Evolutionary conservation across 2,113 vertebrate genomes (phyloP).

Genomic region (Corythoichthys intestinalis): DNA sequence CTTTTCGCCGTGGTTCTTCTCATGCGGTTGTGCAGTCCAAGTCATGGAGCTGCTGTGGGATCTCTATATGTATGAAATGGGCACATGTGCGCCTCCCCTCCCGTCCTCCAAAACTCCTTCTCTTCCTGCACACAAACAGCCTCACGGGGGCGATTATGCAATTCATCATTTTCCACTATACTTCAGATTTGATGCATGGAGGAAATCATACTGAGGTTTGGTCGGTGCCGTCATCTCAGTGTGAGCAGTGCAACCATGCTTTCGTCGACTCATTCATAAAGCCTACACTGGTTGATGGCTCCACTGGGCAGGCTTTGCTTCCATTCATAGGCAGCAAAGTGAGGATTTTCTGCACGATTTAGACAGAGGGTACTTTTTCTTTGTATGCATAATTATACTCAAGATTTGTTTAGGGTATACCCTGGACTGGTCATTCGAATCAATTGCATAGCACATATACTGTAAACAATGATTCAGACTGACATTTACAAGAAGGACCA

Average conservation of each 20-base stretch:
- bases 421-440: too few relatives aligned
- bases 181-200: slow-evolving; percentile 24
- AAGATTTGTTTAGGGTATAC: slow-evolving; percentile 12
- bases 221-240: slow-evolving; percentile 21
- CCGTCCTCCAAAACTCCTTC: neutral
- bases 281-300: slow-evolving; percentile 16
- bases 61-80: slow-evolving; percentile 36
- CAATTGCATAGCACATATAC: too few relatives aligned
- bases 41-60: slow-evolving; percentile 40
- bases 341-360: slow-evolving; percentile 34
- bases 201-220: slow-evolving; percentile 20
- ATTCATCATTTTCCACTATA: slow-evolving; percentile 56
- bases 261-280: slow-evolving; percentile 68
- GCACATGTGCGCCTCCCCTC: slow-evolving; percentile 46
- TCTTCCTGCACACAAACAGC: slow-evolving; percentile 23
- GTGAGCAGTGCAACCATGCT: slow-evolving; percentile 24
- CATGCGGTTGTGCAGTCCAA: slow-evolving; percentile 58
- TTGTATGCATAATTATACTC: slow-evolving; percentile 19
- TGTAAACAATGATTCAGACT: too few relatives aligned
- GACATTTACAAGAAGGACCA: too few relatives aligned
- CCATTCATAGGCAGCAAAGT: slow-evolving; percentile 49
- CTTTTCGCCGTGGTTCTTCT: slow-evolving; percentile 32
- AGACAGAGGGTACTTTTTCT: slow-evolving; percentile 17
- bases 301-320: slow-evolving; percentile 29
- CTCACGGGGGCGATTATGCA: slow-evolving; percentile 59